These are phyloP conservation scores for Marmota monax DNA, from an alignment of 2,113 vertebrate genomes.

Conservation along the genomic window DNA sequence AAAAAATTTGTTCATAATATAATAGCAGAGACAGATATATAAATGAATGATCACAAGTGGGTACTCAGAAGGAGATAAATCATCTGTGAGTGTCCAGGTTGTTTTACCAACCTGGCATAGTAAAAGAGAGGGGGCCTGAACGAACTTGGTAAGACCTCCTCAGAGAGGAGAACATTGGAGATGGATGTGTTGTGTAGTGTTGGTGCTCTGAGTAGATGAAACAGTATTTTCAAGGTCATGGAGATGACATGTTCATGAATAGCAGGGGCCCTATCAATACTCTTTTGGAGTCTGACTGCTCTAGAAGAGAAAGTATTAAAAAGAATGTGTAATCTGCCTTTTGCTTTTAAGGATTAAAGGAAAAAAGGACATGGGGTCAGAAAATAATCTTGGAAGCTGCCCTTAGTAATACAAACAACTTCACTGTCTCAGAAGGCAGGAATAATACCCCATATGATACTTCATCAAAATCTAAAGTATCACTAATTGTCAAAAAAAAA, in stretches of 20 bases:
- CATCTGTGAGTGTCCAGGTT: neutral
- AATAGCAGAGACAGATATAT: neutral
- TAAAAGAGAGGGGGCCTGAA: neutral
- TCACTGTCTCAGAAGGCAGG: neutral
- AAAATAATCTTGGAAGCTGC: constrained; percentile 9
- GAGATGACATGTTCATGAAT: neutral
- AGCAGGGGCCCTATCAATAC: neutral
- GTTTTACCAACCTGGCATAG: neutral
- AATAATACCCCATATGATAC: neutral
- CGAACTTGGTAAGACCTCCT: neutral
- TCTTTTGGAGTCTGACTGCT: neutral
- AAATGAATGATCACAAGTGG: neutral
- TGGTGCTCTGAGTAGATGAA: neutral
- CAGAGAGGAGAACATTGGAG: neutral
- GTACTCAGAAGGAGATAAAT: neutral
- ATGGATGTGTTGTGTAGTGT: neutral
- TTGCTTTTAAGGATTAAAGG: constrained; percentile 50
- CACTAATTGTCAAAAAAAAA: neutral
- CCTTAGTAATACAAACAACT: neutral
- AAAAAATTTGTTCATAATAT: neutral
- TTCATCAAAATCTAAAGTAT: neutral
- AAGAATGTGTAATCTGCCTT: neutral
- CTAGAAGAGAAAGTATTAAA: neutral
- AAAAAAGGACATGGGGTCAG: neutral
- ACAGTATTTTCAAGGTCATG: neutral